Conservation (phyloP, 2,888 invertebrate species). For the Disparrhopalites patrizii region DNA sequence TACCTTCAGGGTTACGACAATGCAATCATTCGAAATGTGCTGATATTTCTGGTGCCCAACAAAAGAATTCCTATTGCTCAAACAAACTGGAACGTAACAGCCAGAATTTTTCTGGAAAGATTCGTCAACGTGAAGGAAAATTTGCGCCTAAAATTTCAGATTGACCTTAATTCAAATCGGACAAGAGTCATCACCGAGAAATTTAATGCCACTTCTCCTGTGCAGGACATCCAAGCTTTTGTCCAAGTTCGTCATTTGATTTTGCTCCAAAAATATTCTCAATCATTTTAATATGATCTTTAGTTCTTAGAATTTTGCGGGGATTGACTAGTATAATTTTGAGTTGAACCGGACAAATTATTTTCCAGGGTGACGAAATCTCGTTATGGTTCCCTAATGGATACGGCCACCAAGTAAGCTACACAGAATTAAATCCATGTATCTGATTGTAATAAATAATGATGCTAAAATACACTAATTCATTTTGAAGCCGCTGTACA, state of each 20-base stretch:
- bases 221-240: no score
- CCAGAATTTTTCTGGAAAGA: constrained; percentile 33
- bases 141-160: no score
- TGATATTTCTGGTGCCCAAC: constrained; percentile 50
- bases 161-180: no score
- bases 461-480: no score
- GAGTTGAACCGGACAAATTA: background rate
- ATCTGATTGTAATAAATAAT: no score
- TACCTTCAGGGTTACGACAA: constrained; percentile 63
- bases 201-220: no score
- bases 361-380: constrained; percentile 51
- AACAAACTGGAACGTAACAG: constrained; percentile 39
- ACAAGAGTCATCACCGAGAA: no score
- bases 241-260: no score
- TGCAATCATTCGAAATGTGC: constrained; percentile 63
- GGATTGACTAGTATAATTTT: background rate
- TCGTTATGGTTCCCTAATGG: constrained; percentile 94
- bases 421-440: constrained; percentile 56
- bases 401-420: constrained; percentile 69
- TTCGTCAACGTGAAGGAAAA: no score
- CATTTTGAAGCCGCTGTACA: constrained; percentile 61
- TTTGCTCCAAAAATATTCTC: no score
- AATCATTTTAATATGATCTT: no score
- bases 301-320: no score
- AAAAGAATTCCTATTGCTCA: constrained; percentile 30